Percentiles rank a stretch among this genome's conserved stretches.
These are phyloP conservation scores for Thera obeliscata DNA, from an alignment of 2,888 invertebrate species.

Conservation along the genomic window DNA sequence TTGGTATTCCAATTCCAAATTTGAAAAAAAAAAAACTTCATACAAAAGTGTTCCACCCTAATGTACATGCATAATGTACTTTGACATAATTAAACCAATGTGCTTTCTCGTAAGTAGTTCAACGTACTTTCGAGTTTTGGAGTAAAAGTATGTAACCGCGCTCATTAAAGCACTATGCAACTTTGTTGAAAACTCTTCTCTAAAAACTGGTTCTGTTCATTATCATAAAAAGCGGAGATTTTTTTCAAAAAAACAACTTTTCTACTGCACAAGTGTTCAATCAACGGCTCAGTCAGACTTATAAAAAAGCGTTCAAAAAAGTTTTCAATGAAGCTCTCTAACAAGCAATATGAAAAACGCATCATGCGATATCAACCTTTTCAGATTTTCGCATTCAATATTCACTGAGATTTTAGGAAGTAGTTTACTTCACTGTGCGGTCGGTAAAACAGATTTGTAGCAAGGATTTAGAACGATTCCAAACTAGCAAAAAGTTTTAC, in stretches of 20 bases:
- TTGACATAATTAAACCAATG: too few relatives aligned
- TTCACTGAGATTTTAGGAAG: slow-evolving; percentile 13
- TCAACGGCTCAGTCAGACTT: slow-evolving; percentile 3
- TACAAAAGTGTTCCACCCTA: too few relatives aligned
- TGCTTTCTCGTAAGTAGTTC: too few relatives aligned
- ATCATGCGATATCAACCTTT: slow-evolving; percentile 1
- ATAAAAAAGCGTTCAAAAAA: neutral
- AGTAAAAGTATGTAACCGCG: too few relatives aligned
- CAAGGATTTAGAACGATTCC: neutral
- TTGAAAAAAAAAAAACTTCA: too few relatives aligned
- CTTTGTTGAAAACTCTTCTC: too few relatives aligned
- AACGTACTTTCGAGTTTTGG: too few relatives aligned
- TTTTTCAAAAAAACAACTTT: neutral
- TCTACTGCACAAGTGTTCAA: neutral
- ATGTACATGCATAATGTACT: too few relatives aligned
- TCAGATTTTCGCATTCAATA: slow-evolving; percentile 16
- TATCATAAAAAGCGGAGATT: neutral
- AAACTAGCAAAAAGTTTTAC: neutral
- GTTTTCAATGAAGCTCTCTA: slow-evolving; percentile 8
- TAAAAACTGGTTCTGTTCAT: too few relatives aligned
- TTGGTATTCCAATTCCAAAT: too few relatives aligned
- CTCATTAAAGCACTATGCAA: too few relatives aligned
- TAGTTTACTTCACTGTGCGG: slow-evolving; percentile 3
- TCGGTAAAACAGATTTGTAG: slow-evolving; percentile 3
- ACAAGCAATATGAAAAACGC: slow-evolving; percentile 10